Conservation (phyloP, 2,797 vertebrate species). For the Acrocephalus scirpaceus region DNA sequence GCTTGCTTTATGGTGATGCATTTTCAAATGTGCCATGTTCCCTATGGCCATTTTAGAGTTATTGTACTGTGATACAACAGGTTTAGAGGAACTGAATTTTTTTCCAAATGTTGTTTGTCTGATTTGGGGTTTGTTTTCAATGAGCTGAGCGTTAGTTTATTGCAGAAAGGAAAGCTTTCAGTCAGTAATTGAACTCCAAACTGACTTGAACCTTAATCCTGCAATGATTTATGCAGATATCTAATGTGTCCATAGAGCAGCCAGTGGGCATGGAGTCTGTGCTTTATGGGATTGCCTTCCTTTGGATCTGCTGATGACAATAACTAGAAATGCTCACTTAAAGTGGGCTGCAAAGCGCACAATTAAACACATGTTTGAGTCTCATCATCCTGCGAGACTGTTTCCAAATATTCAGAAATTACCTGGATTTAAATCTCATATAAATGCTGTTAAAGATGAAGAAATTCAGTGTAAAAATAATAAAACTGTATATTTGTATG, state of each 20-base stretch:
- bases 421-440: not conserved
- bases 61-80: not conserved
- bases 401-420: constrained; percentile 41
- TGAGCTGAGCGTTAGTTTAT: not conserved
- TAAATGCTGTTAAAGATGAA: not conserved
- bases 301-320: not conserved
- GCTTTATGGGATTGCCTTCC: not conserved
- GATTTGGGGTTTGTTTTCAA: not conserved
- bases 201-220: constrained; percentile 29
- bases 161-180: not conserved
- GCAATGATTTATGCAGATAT: not conserved
- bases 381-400: not conserved
- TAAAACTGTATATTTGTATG: not conserved
- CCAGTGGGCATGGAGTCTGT: not conserved
- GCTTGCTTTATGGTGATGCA: not conserved
- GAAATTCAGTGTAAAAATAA: not conserved
- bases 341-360: not conserved
- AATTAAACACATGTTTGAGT: constrained; percentile 5
- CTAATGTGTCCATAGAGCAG: not conserved
- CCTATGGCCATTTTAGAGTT: not conserved
- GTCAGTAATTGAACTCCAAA: not conserved
- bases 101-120: not conserved
- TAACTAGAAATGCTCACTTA: not conserved
- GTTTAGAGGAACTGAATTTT: not conserved
- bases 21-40: not conserved